Evolutionary conservation across 2,113 vertebrate genomes (phyloP), one percentile per base, ranked within the genome.

Genomic region (Dicrurus megarhynchus): DNA sequence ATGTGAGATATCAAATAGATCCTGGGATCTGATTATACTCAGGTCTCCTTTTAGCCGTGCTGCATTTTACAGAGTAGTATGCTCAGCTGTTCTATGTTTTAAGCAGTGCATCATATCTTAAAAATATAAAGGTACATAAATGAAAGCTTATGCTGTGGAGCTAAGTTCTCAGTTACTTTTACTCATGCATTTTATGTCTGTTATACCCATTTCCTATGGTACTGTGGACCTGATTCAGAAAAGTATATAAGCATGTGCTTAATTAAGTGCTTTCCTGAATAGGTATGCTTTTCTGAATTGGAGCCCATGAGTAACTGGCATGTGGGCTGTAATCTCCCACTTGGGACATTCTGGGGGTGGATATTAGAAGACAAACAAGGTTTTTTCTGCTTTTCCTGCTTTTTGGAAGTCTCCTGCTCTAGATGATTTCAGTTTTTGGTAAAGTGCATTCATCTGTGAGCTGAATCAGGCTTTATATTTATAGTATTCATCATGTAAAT

Each of bases 141-240:
- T 56, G 59, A 84, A 92, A 86, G 68, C 75, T 92, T 90, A 35
- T 55, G 71, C 33, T 90, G 8, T 44, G 59, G 10, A 80, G 27
- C 63, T 76, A 18, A 69, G 13, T 74, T 93, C 79, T 83, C 46
- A 37, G 78, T 76, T 92, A 39, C 27, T 87, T 94, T 67, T 86
- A 57, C 20, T 87, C 57, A 24, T 30, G 35, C 35, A 27, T 57
- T 95, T 88, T 59, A 41, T 67, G 78, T 87, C 95, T 97, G 95
- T 92, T 96, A 91, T 92, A 87, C 76, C 90, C 56, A 90, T 96
- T 97, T 97, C 90, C 86, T 96, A 82, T 84, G 81, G 95, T 85
- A 91, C 49, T 59, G 27, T 80, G 74, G 92, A 83, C 69, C 52
- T 63, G 79, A 78, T 95, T 96, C 93, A 96, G 93, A 93, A 96